Conservation (phyloP, 1,140 invertebrate genomes). For the Brachionus rotundiformis region DNA sequence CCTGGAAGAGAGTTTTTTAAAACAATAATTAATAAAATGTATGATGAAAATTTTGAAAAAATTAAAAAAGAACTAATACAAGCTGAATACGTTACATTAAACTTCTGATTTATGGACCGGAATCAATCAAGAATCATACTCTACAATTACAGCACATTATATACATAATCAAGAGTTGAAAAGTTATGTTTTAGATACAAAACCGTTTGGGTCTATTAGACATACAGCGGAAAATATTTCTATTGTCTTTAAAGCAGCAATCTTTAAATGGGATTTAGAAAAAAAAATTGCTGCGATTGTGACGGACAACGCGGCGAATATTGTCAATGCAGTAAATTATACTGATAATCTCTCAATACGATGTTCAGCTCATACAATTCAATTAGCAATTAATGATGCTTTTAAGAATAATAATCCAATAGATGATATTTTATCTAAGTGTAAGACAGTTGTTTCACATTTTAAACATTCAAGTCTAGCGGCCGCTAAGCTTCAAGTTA, state of each 20-base stretch:
- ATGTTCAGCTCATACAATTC: conserved; percentile 8
- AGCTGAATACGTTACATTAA: conserved; percentile 26
- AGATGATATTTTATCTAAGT: conserved; percentile 16
- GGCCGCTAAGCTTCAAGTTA: too few species aligned
- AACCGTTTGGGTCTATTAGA: conserved; percentile 1
- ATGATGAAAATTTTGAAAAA: conserved; percentile 39
- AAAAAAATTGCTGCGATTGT: conserved; percentile 25
- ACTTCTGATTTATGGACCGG: conserved; percentile 34
- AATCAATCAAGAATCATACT: conserved; percentile 9
- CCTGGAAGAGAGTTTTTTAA: conserved; percentile 13
- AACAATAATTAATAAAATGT: conserved; percentile 38
- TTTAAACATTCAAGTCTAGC: too few species aligned
- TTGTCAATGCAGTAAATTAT: conserved; percentile 1
- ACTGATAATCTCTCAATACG: conserved; percentile 17
- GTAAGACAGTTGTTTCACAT: neutral
- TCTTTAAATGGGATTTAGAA: neutral
- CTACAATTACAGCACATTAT: conserved; percentile 31
- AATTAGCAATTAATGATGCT: conserved; percentile 29
- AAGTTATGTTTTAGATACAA: conserved; percentile 39
- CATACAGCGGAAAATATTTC: conserved; percentile 13
- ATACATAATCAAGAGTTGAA: conserved; percentile 23
- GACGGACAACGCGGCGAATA: conserved; percentile 9
- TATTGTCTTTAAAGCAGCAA: conserved; percentile 15
- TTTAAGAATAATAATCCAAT: neutral
- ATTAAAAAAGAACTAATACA: conserved; percentile 22